Conservation (phyloP, 2,113 vertebrate species). For the Leptobrachium leishanense region DNA sequence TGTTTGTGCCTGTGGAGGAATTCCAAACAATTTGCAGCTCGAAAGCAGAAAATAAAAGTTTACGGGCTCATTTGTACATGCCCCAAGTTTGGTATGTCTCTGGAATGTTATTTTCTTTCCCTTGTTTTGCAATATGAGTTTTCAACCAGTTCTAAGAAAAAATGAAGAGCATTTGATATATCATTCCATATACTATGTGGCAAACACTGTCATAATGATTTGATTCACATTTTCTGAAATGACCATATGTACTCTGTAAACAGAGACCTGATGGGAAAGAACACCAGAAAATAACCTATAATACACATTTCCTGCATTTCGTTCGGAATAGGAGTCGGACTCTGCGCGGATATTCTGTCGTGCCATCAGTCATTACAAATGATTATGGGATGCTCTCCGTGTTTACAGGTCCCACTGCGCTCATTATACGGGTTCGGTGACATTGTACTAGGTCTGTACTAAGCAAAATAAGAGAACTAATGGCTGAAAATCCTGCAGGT, state of each 20-base stretch:
- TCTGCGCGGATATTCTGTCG: no score
- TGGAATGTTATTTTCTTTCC: neutral
- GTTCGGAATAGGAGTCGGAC: no score
- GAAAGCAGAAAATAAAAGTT: conserved; percentile 1
- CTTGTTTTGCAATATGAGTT: neutral
- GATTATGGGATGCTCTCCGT: no score
- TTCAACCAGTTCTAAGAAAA: neutral
- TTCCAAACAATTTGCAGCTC: conserved; percentile 1
- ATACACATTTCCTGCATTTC: no score
- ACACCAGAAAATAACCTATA: neutral
- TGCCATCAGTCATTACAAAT: no score
- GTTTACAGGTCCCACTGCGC: no score
- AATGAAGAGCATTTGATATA: neutral
- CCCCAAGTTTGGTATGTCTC: neutral
- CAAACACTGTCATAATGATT: neutral
- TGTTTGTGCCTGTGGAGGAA: neutral
- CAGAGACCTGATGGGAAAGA: neutral
- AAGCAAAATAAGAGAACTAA: no score
- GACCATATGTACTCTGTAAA: neutral
- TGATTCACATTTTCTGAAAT: conserved; percentile 8
- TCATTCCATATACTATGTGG: neutral
- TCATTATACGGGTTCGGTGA: no score
- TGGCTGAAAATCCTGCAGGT: no score
- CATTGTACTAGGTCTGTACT: no score
- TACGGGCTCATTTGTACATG: neutral